Conservation (phyloP, 2,113 vertebrate genomes). For the Nematolebias whitei region DNA sequence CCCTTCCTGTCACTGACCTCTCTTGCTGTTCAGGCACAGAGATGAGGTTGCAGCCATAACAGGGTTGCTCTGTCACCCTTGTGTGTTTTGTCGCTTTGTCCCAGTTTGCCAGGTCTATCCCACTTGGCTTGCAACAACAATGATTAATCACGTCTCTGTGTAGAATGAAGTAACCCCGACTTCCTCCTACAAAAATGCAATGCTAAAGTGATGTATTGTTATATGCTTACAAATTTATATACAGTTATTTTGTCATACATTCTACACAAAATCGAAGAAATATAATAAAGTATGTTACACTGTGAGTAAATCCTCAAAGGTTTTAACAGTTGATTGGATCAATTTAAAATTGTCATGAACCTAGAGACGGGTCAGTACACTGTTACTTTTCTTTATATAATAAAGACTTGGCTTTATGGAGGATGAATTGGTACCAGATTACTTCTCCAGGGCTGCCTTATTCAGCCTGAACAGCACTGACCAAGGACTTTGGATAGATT, state of each 20-base stretch:
- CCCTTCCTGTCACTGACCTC: constrained; percentile 54
- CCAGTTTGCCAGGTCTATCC: constrained; percentile 30
- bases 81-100: constrained; percentile 40
- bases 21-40: constrained; percentile 24
- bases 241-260: constrained; percentile 11
- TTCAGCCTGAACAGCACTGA: constrained; percentile 37
- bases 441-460: constrained; percentile 44
- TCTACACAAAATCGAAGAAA: constrained; percentile 10
- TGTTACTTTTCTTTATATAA: constrained; percentile 40
- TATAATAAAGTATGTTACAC: not conserved
- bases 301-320: constrained; percentile 13
- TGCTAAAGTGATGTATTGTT: constrained; percentile 12
- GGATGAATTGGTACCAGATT: constrained; percentile 48
- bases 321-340: constrained; percentile 22
- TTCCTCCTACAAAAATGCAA: constrained; percentile 14
- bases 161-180: constrained; percentile 48
- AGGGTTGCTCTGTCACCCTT: constrained; percentile 34
- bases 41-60: constrained; percentile 32
- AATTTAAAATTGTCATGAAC: constrained; percentile 25
- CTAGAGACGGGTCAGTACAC: constrained; percentile 34
- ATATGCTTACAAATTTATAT: constrained; percentile 20
- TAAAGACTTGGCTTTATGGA: constrained; percentile 53
- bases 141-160: constrained; percentile 60
- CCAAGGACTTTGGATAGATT: constrained; percentile 38
- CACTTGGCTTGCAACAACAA: constrained; percentile 39